These are phyloP conservation scores for Triplophysa tibetana DNA, from an alignment of 2,113 vertebrate genomes.

Conservation along the genomic window DNA sequence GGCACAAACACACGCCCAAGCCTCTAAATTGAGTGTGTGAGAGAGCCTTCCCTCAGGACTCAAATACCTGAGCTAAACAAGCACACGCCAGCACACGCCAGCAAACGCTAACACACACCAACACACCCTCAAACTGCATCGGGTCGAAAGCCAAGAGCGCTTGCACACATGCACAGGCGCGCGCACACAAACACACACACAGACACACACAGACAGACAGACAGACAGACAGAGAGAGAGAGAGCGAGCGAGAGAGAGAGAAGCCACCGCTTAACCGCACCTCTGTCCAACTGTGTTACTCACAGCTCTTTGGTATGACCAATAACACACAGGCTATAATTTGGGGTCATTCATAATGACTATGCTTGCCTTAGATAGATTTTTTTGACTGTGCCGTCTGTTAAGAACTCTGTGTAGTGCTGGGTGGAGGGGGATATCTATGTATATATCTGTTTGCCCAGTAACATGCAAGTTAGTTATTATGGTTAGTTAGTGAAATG, in stretches of 20 bases:
- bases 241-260: not conserved
- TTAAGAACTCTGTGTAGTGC: constrained; percentile 46
- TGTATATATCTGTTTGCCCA: constrained; percentile 33
- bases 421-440: constrained; percentile 42
- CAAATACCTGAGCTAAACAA: constrained; percentile 74
- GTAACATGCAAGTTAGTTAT: constrained; percentile 47
- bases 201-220: constrained; percentile 47
- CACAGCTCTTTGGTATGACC: constrained; percentile 43
- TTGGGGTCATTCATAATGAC: constrained; percentile 52
- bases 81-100: constrained; percentile 74
- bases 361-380: constrained; percentile 49
- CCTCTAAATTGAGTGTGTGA: constrained; percentile 41
- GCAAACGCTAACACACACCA: constrained; percentile 60
- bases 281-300: constrained; percentile 42
- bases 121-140: constrained; percentile 54
- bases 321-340: constrained; percentile 51
- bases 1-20: constrained; percentile 42
- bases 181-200: constrained; percentile 8
- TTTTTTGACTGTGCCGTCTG: constrained; percentile 51
- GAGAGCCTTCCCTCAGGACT: constrained; percentile 69
- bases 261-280: constrained; percentile 3
- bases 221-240: constrained; percentile 44
- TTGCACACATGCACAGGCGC: constrained; percentile 52
- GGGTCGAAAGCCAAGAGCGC: constrained; percentile 11
- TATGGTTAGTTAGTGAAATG: constrained; percentile 43